phyloP scores from a whole-genome alignment of 1,140 invertebrate species.

The Argopecten irradians region DNA sequence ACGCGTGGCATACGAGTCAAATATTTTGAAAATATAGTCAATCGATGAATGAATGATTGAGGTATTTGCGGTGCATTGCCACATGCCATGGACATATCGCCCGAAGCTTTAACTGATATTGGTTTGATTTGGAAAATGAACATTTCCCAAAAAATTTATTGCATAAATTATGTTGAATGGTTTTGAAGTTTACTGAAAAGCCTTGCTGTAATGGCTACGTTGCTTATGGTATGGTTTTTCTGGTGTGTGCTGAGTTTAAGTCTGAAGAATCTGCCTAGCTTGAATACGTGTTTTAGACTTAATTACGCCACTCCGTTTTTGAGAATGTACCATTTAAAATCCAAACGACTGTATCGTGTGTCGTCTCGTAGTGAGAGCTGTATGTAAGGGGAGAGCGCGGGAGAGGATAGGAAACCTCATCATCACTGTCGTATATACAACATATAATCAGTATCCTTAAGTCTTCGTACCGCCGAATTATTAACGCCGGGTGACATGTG shows the following conservation, averaged over 20 bases:
- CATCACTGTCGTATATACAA: neutral
- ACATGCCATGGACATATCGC: too few species aligned
- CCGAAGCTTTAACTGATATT: too few species aligned
- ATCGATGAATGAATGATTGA: too few species aligned
- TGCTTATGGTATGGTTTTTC: neutral
- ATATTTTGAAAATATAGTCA: too few species aligned
- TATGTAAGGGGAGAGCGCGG: neutral
- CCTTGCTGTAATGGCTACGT: neutral
- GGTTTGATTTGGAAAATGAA: too few species aligned
- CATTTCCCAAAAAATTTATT: too few species aligned
- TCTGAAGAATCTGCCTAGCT: neutral
- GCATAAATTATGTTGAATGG: too few species aligned
- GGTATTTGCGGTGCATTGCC: too few species aligned
- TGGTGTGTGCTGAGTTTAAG: neutral
- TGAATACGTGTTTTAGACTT: neutral
- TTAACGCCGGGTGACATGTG: neutral
- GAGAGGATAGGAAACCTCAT: neutral
- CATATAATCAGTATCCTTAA: neutral
- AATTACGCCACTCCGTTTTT: neutral
- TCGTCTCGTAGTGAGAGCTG: neutral
- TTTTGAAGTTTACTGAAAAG: too few species aligned
- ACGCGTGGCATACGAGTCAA: too few species aligned
- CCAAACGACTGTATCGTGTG: neutral
- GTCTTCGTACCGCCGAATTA: constrained; percentile 2
- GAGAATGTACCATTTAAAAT: neutral